Conservation (phyloP, 2,888 invertebrate genomes). For the Cephus spinipes region DNA sequence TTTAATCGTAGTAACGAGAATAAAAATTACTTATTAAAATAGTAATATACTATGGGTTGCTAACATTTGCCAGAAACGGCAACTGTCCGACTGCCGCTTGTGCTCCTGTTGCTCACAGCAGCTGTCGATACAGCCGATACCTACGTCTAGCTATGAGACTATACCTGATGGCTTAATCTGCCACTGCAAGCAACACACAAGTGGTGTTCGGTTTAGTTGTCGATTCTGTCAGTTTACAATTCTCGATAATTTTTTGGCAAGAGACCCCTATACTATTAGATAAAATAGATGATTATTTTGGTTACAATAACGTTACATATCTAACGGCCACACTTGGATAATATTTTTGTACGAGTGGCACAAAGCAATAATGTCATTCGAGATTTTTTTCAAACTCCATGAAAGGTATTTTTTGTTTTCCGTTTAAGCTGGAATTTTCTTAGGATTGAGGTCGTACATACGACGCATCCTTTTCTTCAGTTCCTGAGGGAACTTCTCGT, state of each 20-base stretch:
- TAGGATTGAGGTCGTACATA: conserved; percentile 84
- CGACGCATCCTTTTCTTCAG: conserved; percentile 91
- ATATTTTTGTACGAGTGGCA: not conserved
- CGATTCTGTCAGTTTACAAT: no score
- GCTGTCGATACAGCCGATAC: no score
- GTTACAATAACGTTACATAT: not conserved
- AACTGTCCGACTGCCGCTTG: no score
- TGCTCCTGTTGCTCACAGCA: no score
- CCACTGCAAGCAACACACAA: no score
- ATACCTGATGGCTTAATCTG: no score
- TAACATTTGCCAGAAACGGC: no score
- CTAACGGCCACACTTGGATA: no score
- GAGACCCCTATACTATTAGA: not conserved
- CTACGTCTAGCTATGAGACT: no score
- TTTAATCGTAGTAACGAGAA: not conserved
- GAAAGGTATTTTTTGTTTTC: not conserved
- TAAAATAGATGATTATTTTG: not conserved
- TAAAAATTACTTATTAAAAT: not conserved
- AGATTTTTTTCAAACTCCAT: not conserved
- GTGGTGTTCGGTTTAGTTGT: no score
- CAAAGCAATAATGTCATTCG: not conserved
- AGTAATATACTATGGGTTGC: not conserved
- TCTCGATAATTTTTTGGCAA: no score
- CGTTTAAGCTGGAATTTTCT: conserved; percentile 66
- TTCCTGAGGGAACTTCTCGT: conserved; percentile 96